phyloP scores from a whole-genome alignment of 2,888 invertebrate genomes.

The Zele albiditarsus region DNA sequence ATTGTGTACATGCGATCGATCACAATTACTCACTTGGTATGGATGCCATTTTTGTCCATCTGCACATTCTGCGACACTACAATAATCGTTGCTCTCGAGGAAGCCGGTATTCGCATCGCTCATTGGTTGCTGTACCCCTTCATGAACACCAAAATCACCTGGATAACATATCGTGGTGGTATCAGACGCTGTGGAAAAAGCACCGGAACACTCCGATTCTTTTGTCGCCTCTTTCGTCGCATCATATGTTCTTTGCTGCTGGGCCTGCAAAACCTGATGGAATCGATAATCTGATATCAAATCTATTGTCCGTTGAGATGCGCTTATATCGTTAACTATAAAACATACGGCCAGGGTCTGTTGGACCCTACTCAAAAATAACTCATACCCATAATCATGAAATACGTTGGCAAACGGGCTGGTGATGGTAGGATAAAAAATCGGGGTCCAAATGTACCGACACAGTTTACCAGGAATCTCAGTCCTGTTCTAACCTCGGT shows the following conservation, averaged over 20 bases:
- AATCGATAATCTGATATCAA: conserved; percentile 56
- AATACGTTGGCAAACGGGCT: too few species aligned
- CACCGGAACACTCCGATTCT: conserved; percentile 60
- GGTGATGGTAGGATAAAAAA: too few species aligned
- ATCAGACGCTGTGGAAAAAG: conserved; percentile 53
- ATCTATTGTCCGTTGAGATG: conserved; percentile 44
- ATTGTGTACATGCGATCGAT: conserved; percentile 42
- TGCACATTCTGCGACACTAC: conserved; percentile 60
- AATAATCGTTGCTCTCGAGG: conserved; percentile 52
- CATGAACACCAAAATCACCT: conserved; percentile 56
- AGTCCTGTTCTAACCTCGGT: too few species aligned
- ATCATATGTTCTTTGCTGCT: conserved; percentile 63
- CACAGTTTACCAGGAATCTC: too few species aligned
- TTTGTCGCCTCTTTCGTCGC: conserved; percentile 66
- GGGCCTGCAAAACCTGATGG: conserved; percentile 47
- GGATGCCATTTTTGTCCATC: conserved; percentile 71
- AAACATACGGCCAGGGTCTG: too few species aligned
- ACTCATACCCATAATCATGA: too few species aligned
- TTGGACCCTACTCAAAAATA: too few species aligned
- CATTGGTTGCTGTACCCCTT: conserved; percentile 49
- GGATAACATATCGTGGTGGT: conserved; percentile 51
- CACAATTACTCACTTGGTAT: conserved; percentile 65
- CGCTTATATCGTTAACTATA: background rate
- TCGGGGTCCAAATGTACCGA: too few species aligned
- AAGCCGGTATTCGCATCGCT: conserved; percentile 42